phyloP scores from a whole-genome alignment of 2,113 vertebrate genomes.

The Cynocephalus volans region DNA sequence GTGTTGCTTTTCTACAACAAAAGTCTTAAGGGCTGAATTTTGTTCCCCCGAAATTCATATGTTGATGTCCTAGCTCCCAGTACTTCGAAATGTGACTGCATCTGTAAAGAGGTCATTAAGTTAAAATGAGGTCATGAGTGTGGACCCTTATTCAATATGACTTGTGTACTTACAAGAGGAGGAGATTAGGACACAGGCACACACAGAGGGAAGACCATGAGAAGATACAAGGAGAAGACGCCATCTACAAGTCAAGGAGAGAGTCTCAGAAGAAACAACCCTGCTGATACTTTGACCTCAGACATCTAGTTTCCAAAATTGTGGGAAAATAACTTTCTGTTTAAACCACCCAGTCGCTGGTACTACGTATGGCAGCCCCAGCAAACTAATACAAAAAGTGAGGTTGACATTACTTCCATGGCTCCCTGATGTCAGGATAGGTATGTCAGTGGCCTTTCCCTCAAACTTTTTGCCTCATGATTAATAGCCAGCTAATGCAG shows the following conservation, averaged over 20 bases:
- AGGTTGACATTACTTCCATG: not conserved
- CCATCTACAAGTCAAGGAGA: not conserved
- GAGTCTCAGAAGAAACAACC: not conserved
- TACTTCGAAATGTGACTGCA: not conserved
- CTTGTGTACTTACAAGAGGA: not conserved
- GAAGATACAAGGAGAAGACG: not conserved
- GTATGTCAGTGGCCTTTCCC: not conserved
- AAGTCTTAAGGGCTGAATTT: not conserved
- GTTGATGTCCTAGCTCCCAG: not conserved
- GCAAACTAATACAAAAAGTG: not conserved
- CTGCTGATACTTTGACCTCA: not conserved
- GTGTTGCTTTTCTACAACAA: not conserved
- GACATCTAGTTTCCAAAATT: not conserved
- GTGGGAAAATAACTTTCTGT: not conserved
- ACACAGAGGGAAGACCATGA: not conserved
- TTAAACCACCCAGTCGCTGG: not conserved
- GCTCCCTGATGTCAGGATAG: too few species aligned
- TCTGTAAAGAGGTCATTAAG: not conserved
- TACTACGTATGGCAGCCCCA: not conserved
- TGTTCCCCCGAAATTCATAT: not conserved
- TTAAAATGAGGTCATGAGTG: not conserved
- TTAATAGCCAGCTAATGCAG: not conserved
- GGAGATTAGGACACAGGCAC: not conserved
- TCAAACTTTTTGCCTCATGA: not conserved
- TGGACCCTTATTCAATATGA: not conserved